Conservation (phyloP, 2,113 vertebrate species). For the Monarcha castaneiventris region DNA sequence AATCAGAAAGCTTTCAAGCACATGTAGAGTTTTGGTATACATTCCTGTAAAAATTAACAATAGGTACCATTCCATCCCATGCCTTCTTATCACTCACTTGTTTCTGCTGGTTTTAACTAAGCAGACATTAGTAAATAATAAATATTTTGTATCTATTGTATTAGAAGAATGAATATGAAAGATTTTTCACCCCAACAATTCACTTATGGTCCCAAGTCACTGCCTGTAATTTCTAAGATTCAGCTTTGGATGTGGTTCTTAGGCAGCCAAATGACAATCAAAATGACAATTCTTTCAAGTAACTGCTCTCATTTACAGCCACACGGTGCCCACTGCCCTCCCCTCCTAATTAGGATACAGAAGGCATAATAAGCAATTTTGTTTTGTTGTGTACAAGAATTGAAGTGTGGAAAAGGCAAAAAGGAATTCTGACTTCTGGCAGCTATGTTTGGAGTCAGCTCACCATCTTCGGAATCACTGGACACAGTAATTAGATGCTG, state of each 20-base stretch:
- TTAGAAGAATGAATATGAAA: not conserved
- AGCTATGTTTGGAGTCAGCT: not conserved
- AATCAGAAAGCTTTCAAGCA: not conserved
- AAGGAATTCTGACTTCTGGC: not conserved
- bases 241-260: not conserved
- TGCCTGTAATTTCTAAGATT: not conserved
- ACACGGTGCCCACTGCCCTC: not conserved
- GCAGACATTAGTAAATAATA: not conserved
- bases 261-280: not conserved
- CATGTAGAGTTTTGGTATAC: not conserved
- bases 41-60: not conserved
- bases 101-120: not conserved
- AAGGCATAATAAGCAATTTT: not conserved
- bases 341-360: not conserved
- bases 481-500: not conserved
- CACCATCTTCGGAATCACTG: not conserved
- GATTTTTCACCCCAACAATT: not conserved
- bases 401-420: not conserved
- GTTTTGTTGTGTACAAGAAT: not conserved
- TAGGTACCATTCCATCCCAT: not conserved
- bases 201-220: not conserved
- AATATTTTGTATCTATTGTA: not conserved
- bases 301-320: not conserved
- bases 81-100: not conserved
- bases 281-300: not conserved